These are phyloP conservation scores for Acanthiza pusilla DNA, from an alignment of 2,797 vertebrate species.

Conservation along the genomic window DNA sequence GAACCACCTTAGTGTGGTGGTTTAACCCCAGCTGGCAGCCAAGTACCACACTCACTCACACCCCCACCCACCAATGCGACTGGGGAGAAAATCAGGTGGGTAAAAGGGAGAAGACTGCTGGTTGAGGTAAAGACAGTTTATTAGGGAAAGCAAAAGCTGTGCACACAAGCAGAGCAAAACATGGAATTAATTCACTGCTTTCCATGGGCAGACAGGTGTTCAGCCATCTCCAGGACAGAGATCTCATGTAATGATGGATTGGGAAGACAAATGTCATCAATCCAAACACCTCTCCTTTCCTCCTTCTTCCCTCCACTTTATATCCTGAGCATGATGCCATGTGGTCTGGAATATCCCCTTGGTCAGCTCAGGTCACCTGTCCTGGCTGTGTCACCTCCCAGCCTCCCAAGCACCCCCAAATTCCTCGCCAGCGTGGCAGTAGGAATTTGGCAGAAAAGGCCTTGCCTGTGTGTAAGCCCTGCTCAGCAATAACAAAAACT, in stretches of 20 bases:
- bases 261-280: not conserved
- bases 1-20: not conserved
- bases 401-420: accelerated
- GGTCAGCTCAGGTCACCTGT: not conserved
- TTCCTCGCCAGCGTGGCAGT: not conserved
- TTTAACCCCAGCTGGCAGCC: not conserved
- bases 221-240: not conserved
- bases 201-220: not conserved
- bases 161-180: not conserved
- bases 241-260: not conserved
- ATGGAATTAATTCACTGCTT: not conserved
- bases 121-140: not conserved
- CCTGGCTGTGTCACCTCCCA: not conserved
- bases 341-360: not conserved
- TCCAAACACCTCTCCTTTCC: not conserved
- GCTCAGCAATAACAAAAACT: not conserved
- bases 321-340: not conserved
- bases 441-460: not conserved
- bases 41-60: not conserved
- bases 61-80: too few species aligned
- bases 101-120: not conserved
- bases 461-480: not conserved
- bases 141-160: not conserved
- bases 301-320: not conserved
- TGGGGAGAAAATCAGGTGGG: not conserved